Evolutionary conservation across 2,888 invertebrate genomes (phyloP).

Genomic region (Scrobipalpa costella): DNA sequence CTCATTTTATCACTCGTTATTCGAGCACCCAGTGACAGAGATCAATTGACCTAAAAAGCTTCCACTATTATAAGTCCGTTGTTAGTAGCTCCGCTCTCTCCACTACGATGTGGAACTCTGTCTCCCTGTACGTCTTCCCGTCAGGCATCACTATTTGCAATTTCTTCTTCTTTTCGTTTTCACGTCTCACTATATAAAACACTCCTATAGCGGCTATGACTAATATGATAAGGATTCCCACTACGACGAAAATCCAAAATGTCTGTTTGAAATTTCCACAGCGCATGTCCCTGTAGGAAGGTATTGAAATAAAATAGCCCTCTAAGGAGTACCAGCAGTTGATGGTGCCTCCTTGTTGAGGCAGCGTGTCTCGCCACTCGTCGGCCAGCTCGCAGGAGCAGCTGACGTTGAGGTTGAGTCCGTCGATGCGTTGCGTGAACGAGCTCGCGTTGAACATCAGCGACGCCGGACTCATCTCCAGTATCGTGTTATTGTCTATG

Average conservation of each 20-base stretch:
- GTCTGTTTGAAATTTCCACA: constrained; percentile 70
- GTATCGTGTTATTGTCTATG: constrained; percentile 84
- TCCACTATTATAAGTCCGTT: constrained; percentile 83
- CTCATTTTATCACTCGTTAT: constrained; percentile 33
- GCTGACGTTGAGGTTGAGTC: constrained; percentile 79
- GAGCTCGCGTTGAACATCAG: constrained; percentile 80
- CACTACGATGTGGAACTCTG: constrained; percentile 92
- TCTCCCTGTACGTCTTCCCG: constrained; percentile 90
- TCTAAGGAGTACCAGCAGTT: constrained; percentile 71
- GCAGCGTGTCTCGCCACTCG: constrained; percentile 60
- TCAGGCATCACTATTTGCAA: constrained; percentile 89
- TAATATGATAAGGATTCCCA: constrained; percentile 71
- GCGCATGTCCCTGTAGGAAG: constrained; percentile 65
- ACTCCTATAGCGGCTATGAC: constrained; percentile 72
- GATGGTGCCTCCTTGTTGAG: constrained; percentile 62
- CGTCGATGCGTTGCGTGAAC: constrained; percentile 79
- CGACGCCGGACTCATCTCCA: constrained; percentile 78
- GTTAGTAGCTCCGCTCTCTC: constrained; percentile 91
- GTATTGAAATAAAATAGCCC: constrained; percentile 61
- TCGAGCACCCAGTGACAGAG: constrained; percentile 38
- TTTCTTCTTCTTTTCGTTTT: constrained; percentile 81
- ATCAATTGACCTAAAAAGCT: constrained; percentile 39
- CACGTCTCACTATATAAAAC: constrained; percentile 68
- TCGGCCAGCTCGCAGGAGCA: constrained; percentile 80
- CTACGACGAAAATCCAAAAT: constrained; percentile 74